Evolutionary conservation across 2,888 invertebrate species (phyloP).

Genomic region (Andrena trimmerana): DNA sequence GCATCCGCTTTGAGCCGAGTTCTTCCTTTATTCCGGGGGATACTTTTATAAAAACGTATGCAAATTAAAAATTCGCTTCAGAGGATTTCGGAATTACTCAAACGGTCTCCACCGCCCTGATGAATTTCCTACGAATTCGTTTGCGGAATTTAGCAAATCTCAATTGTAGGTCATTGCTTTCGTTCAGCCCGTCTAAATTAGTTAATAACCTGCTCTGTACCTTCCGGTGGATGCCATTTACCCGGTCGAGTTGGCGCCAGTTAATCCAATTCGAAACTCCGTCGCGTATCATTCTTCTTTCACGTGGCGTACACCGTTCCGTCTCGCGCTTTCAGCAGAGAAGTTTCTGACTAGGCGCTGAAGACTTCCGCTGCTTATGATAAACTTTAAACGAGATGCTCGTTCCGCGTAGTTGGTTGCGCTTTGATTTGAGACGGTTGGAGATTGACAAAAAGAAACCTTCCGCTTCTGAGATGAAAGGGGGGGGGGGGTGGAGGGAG

Average conservation of each 20-base stretch:
- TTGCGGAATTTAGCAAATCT: too few relatives aligned
- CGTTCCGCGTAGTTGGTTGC: not conserved
- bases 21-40: not conserved
- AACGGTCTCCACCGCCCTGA: not conserved
- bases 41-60: constrained; percentile 7
- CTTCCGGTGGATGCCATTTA: constrained; percentile 18
- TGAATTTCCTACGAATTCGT: too few relatives aligned
- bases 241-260: constrained; percentile 31
- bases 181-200: not conserved
- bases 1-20: not conserved
- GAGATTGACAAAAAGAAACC: not conserved
- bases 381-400: constrained; percentile 64
- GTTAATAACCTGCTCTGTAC: not conserved
- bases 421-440: constrained; percentile 22
- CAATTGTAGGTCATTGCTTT: too few relatives aligned
- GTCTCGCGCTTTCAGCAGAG: constrained; percentile 27
- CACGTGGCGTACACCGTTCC: constrained; percentile 28
- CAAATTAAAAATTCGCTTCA: not conserved
- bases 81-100: not conserved
- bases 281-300: constrained; percentile 46
- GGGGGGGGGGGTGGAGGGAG: too few relatives aligned
- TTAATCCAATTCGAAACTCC: constrained; percentile 56
- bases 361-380: constrained; percentile 45
- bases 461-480: not conserved
- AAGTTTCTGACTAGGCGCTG: constrained; percentile 45